A percentile compares a stretch with the other conserved stretches of the same genome.
phyloP scores from a whole-genome alignment of 2,113 vertebrate species.

The Oryzias melastigma region DNA sequence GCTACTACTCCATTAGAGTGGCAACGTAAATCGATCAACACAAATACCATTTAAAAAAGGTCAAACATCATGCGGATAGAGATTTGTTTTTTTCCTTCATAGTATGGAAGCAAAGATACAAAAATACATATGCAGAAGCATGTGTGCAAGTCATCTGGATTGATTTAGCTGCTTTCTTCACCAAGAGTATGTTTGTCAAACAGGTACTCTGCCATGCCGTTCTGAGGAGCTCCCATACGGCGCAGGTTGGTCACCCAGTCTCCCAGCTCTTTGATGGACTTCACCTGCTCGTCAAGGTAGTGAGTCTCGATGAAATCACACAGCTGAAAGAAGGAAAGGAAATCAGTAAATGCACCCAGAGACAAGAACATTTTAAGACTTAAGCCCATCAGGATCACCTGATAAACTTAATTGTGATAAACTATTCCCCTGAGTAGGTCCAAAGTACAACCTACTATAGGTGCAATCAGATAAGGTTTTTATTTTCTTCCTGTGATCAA shows the following conservation, averaged over 20 bases:
- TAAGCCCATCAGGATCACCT: not conserved
- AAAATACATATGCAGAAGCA: slow-evolving; percentile 29
- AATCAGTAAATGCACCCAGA: not conserved
- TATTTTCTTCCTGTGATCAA: not conserved
- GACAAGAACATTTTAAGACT: not conserved
- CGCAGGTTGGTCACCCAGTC: slow-evolving; percentile 93
- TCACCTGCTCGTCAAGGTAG: slow-evolving; percentile 95
- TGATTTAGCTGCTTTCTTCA: slow-evolving; percentile 74
- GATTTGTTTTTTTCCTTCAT: slow-evolving; percentile 8
- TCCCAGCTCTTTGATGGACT: slow-evolving; percentile 91
- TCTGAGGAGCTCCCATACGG: slow-evolving; percentile 90
- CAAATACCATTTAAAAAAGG: slow-evolving; percentile 4
- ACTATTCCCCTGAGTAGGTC: not conserved
- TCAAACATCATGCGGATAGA: slow-evolving; percentile 38
- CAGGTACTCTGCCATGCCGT: slow-evolving; percentile 93
- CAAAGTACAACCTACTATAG: too few relatives aligned
- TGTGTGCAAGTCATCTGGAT: not conserved
- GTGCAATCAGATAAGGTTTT: too few relatives aligned
- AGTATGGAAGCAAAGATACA: slow-evolving; percentile 30
- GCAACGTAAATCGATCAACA: not conserved
- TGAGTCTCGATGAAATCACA: slow-evolving; percentile 96
- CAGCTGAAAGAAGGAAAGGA: slow-evolving; percentile 71
- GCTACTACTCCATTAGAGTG: not conserved
- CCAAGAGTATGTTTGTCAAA: slow-evolving; percentile 97
- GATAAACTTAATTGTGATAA: not conserved